Percentiles rank a stretch among this genome's conserved stretches.
Evolutionary conservation across 2,888 invertebrate species (phyloP).

Genomic region (Nephrotoma appendiculata): DNA sequence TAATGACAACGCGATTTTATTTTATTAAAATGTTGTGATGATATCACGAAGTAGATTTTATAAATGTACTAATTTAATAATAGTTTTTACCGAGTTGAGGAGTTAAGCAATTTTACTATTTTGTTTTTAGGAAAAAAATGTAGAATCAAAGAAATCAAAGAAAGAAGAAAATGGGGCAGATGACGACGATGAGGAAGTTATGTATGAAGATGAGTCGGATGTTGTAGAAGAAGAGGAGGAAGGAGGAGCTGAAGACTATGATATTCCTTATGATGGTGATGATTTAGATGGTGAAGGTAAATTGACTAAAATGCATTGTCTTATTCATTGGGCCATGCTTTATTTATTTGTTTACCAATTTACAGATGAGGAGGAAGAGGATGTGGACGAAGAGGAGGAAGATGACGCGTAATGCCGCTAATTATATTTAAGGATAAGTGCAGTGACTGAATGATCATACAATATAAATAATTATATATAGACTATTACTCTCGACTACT

Average conservation of each 20-base stretch:
- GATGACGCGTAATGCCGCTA: conserved; percentile 4
- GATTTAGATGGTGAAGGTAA: conserved; percentile 16
- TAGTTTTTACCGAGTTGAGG: neutral
- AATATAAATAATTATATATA: conserved; percentile 2
- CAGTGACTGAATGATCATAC: conserved; percentile 7
- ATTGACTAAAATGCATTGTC: neutral
- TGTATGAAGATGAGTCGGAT: conserved; percentile 26
- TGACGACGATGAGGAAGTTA: conserved; percentile 24
- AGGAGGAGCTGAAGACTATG: conserved; percentile 31
- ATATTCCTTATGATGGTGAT: conserved; percentile 29
- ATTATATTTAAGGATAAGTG: conserved; percentile 2
- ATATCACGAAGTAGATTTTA: neutral
- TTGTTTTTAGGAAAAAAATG: conserved; percentile 25
- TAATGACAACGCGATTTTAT: neutral
- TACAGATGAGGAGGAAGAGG: conserved; percentile 2
- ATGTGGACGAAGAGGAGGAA: neutral
- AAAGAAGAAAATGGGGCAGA: conserved; percentile 23
- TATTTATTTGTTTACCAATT: neutral
- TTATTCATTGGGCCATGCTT: neutral
- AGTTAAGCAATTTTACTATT: conserved; percentile 4
- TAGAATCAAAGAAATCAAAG: conserved; percentile 32
- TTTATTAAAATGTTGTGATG: neutral
- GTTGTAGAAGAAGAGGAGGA: conserved; percentile 26
- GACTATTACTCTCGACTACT: conserved; percentile 5
- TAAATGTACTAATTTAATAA: neutral